Conservation (phyloP, 2,888 invertebrate species). For the Gryllus longicercus region DNA sequence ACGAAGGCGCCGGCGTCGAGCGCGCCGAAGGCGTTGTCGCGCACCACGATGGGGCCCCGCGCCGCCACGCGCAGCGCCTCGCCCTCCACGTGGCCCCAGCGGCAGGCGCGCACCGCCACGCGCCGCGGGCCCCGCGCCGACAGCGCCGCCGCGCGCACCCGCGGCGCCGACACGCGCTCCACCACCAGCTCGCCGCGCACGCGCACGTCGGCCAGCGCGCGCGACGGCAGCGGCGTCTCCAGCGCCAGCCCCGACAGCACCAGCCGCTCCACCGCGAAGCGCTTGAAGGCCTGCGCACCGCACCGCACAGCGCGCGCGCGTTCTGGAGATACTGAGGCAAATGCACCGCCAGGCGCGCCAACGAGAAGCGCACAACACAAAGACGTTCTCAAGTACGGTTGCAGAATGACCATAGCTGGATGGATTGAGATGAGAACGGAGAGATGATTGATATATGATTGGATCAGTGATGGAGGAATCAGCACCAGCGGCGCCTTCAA, state of each 20-base stretch:
- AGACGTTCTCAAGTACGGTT: too few relatives aligned
- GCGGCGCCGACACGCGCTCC: constrained; percentile 61
- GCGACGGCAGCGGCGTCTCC: constrained; percentile 60
- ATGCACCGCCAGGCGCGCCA: too few relatives aligned
- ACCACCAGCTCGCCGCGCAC: constrained; percentile 64
- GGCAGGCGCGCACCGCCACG: constrained; percentile 60
- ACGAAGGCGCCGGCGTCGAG: constrained; percentile 51
- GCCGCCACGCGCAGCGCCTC: constrained; percentile 62
- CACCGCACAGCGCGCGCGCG: too few relatives aligned
- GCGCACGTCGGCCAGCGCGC: constrained; percentile 70
- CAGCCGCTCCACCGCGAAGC: constrained; percentile 67
- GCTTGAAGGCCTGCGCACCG: constrained; percentile 67
- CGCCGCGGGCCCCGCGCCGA: constrained; percentile 60
- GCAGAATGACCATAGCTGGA: too few relatives aligned
- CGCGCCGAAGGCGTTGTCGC: constrained; percentile 60
- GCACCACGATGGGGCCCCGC: constrained; percentile 61
- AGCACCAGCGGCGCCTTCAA: too few relatives aligned
- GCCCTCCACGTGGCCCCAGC: constrained; percentile 58
- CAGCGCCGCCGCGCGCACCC: constrained; percentile 66
- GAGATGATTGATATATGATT: too few relatives aligned
- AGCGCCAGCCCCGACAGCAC: constrained; percentile 61
- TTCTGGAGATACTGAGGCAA: too few relatives aligned
- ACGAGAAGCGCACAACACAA: too few relatives aligned
- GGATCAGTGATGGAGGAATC: too few relatives aligned
- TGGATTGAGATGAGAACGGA: too few relatives aligned